phyloP scores from a whole-genome alignment of 2,797 vertebrate species.

The Smutsia gigantea region DNA sequence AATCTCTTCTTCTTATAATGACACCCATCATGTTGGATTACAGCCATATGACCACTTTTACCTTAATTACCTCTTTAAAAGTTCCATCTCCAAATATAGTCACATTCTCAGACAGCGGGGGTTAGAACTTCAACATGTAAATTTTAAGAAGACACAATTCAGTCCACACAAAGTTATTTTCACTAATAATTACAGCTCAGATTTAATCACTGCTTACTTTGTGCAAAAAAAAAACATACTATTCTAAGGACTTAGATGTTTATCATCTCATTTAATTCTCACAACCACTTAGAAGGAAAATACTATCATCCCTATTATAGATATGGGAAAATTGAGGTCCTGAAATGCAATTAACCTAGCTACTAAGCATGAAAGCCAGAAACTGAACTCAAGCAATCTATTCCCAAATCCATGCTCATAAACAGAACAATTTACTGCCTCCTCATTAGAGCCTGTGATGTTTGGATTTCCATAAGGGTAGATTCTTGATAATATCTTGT shows the following conservation, averaged over 20 bases:
- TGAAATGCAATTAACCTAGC: not conserved
- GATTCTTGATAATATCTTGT: not conserved
- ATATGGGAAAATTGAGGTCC: not conserved
- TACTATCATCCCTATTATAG: not conserved
- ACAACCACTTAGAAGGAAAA: not conserved
- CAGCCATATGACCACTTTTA: not conserved
- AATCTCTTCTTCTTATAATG: not conserved
- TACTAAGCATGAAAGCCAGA: not conserved
- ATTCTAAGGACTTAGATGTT: not conserved
- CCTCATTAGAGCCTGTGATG: not conserved
- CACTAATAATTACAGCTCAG: not conserved
- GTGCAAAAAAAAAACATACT: not conserved
- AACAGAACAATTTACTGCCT: not conserved
- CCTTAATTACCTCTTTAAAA: not conserved
- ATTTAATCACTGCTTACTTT: not conserved
- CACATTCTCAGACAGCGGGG: not conserved
- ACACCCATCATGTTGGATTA: not conserved
- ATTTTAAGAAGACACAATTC: not conserved
- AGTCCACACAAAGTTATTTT: not conserved
- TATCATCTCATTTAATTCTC: not conserved
- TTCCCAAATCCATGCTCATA: not conserved
- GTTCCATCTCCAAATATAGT: not conserved
- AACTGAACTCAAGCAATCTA: not conserved
- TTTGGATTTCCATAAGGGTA: not conserved
- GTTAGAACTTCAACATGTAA: not conserved